Conservation (phyloP, 2,113 vertebrate genomes). For the rabbit (Oryctolagus cuniculus) region DNA sequence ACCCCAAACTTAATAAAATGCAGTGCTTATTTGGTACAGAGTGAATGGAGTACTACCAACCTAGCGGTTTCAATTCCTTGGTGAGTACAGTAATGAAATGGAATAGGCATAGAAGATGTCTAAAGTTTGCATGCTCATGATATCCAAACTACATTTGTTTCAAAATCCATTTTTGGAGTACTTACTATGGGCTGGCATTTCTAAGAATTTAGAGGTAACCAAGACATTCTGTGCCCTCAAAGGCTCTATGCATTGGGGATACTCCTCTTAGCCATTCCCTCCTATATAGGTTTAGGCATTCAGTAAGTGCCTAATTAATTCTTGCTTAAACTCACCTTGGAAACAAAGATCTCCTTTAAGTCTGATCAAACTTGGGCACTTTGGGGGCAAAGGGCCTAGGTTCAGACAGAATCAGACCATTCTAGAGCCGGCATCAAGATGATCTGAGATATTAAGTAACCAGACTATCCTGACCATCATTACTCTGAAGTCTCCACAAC, state of each 20-base stretch:
- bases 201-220: background rate
- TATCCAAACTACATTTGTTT: background rate
- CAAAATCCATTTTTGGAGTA: background rate
- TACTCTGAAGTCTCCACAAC: background rate
- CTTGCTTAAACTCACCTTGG: conserved; percentile 8
- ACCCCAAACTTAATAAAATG: background rate
- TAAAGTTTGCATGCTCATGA: background rate
- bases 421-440: background rate
- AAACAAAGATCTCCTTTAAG: conserved; percentile 29
- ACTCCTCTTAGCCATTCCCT: background rate
- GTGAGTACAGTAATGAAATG: background rate
- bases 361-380: background rate
- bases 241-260: background rate
- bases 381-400: background rate
- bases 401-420: background rate
- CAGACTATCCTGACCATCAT: background rate
- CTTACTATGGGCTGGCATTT: background rate
- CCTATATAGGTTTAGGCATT: background rate
- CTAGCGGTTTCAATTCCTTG: background rate
- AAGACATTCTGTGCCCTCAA: background rate
- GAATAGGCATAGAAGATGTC: background rate
- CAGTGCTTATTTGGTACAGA: conserved; percentile 5
- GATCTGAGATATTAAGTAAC: background rate
- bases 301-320: background rate
- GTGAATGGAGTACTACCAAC: background rate